Conservation (phyloP, 2,113 vertebrate genomes). For the Pelecanus crispus region DNA sequence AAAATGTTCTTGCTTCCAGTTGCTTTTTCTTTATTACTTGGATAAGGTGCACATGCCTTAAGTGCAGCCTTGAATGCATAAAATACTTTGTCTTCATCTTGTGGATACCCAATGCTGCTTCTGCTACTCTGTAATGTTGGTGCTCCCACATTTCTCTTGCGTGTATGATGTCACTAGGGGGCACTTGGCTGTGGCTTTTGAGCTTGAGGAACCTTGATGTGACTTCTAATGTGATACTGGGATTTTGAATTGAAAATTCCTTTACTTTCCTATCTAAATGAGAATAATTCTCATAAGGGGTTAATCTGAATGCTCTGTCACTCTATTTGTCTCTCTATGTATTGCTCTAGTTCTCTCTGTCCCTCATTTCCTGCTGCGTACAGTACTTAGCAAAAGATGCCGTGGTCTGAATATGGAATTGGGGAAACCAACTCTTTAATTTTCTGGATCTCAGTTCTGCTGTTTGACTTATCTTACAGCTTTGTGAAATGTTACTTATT, state of each 20-base stretch:
- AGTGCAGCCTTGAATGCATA: background rate
- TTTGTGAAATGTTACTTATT: background rate
- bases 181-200: background rate
- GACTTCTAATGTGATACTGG: background rate
- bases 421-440: background rate
- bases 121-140: background rate
- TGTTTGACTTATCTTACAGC: background rate
- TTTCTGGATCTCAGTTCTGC: background rate
- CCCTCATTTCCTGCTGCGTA: background rate
- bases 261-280: background rate
- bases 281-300: background rate
- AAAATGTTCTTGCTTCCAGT: background rate
- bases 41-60: background rate
- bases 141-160: background rate
- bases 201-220: background rate
- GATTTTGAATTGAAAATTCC: background rate
- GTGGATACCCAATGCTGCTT: background rate
- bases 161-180: background rate
- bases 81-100: background rate
- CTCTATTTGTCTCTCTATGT: background rate
- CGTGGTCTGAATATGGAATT: background rate
- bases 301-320: fast-evolving
- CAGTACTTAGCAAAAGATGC: background rate
- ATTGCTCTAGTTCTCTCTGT: background rate
- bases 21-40: background rate